Evolutionary conservation across 2,113 vertebrate genomes (phyloP), one percentile per base, ranked within the genome.

Genomic region (Salvator merianae): DNA sequence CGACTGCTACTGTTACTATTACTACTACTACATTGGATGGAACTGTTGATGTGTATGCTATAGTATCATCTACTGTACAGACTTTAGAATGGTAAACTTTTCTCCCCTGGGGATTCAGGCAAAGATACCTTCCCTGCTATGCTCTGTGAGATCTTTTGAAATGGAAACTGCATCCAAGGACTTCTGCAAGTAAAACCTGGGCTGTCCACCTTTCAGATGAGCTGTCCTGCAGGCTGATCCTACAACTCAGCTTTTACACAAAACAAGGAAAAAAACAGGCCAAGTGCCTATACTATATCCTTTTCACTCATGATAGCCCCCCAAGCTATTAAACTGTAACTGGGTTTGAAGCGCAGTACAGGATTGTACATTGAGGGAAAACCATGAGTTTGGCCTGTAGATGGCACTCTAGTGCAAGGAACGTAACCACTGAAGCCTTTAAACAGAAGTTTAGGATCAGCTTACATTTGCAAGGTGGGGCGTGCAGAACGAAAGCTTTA

Each of bases 391-490:
- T 89, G 89, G 81, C 84, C 91, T 92, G 87, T 92, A 94, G 94
- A 55, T 94, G 94, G 94, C 92, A 93, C 92, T 90, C 91, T 87
- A 65, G 55, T 50, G n/a, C n/a, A 72, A 90, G 89, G 88, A 95
- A 94, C 85, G 66, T 86, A 89, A 89, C 76, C 24, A 50, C 34
- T 55, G 40, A 38, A 36, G 2, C 32, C 28, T 43, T 16, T 12
- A 73, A 47, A 47, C 74, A 80, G 87, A 81, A 9, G 28, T 85
- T 70, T 59, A 1, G n/a, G 59, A 43, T 77, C 77, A 80, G 32
- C 87, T 79, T 22, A 40, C 55, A 83, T 88, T 92, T 90, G 77
- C 74, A 82, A n/a, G 36, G 53, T 65, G 4, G n/a, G 18, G 13
- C 5, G 0, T 1, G 82, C 76, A 74, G 75, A 55, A 16, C 53